phyloP scores from a whole-genome alignment of 2,888 invertebrate genomes.

The Habroteleia sp. region DNA sequence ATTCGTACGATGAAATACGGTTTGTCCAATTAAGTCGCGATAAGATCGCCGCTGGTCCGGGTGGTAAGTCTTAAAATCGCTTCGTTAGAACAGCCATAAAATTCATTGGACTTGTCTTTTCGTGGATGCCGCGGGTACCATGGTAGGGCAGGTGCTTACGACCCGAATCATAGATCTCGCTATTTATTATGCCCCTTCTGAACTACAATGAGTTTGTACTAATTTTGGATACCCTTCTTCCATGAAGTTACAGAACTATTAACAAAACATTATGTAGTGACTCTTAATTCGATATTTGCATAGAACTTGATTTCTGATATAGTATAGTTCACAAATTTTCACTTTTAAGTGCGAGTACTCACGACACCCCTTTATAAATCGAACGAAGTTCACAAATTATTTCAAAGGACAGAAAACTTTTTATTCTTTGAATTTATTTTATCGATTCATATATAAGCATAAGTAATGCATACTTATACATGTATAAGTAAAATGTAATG shows the following conservation, averaged over 20 bases:
- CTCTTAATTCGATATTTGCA: slow-evolving; percentile 4
- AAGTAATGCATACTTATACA: no score
- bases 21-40: slow-evolving; percentile 77
- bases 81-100: slow-evolving; percentile 79
- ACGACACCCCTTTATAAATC: no score
- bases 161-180: slow-evolving; percentile 70
- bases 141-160: slow-evolving; percentile 73
- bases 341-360: slow-evolving; percentile 17
- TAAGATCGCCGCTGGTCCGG: slow-evolving; percentile 75
- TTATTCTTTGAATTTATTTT: no score
- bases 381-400: no score
- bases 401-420: no score
- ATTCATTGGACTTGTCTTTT: slow-evolving; percentile 71
- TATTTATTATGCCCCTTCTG: slow-evolving; percentile 51
- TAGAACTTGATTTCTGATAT: slow-evolving; percentile 9
- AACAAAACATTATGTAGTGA: neutral
- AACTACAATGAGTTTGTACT: slow-evolving; percentile 45
- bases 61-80: slow-evolving; percentile 73
- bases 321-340: slow-evolving; percentile 2
- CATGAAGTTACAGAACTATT: slow-evolving; percentile 18
- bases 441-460: no score
- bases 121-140: slow-evolving; percentile 64
- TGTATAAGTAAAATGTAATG: no score
- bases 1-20: slow-evolving; percentile 73
- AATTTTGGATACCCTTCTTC: slow-evolving; percentile 22